Percentiles rank a stretch among this genome's conserved stretches.
These are phyloP conservation scores for Stictocephala bisonia DNA, from an alignment of 2,888 invertebrate genomes.

Conservation along the genomic window DNA sequence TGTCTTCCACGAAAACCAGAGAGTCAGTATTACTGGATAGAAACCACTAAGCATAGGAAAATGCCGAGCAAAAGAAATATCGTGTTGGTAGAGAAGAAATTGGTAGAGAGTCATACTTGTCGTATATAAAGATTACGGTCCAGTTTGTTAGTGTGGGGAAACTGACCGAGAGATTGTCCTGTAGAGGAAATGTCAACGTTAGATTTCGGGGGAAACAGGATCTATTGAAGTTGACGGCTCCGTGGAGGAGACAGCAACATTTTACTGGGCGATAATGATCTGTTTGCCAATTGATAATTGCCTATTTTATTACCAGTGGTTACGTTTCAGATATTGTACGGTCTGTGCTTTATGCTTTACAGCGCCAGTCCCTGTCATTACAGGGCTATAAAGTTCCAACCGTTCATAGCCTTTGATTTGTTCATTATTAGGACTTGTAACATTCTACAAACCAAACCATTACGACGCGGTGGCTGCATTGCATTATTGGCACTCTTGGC, in stretches of 20 bases:
- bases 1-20: no score
- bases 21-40: no score
- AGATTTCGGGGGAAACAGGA: no score
- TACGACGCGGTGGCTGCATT: neutral
- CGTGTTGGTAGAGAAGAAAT: no score
- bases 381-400: slow-evolving; percentile 16
- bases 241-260: slow-evolving; percentile 11
- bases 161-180: no score
- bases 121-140: no score
- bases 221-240: no score
- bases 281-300: slow-evolving; percentile 40
- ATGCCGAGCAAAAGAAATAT: no score
- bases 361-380: slow-evolving; percentile 21
- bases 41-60: no score
- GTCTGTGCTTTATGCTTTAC: slow-evolving; percentile 22
- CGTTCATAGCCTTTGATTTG: slow-evolving; percentile 30
- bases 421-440: slow-evolving; percentile 28
- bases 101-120: no score
- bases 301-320: slow-evolving; percentile 30
- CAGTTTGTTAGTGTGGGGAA: no score
- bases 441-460: slow-evolving; percentile 1
- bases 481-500: neutral
- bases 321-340: slow-evolving; percentile 20
- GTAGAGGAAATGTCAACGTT: no score
- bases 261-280: slow-evolving; percentile 11